Conservation (phyloP, 2,888 invertebrate genomes). For the Drosophila quasianomalipes region DNA sequence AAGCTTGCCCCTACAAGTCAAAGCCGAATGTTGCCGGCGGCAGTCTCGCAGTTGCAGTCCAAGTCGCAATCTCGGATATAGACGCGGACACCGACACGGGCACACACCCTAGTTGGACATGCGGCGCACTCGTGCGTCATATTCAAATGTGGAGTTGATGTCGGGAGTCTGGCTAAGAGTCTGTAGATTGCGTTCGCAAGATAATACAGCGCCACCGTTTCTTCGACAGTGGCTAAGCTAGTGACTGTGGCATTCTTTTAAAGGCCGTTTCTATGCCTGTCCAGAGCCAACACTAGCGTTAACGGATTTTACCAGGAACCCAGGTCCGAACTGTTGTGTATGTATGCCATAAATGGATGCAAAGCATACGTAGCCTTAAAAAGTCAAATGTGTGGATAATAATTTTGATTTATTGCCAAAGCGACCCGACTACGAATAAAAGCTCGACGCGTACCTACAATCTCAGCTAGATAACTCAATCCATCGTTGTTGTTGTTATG, state of each 20-base stretch:
- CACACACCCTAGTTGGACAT: slow-evolving; percentile 78
- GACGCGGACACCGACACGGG: slow-evolving; percentile 40
- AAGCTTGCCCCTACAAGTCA: slow-evolving; percentile 77
- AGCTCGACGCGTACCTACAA: slow-evolving; percentile 44
- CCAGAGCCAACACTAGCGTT: slow-evolving; percentile 28
- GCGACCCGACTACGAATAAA: slow-evolving; percentile 38
- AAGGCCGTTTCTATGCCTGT: slow-evolving; percentile 65
- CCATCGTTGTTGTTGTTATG: slow-evolving; percentile 6
- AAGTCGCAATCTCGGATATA: slow-evolving; percentile 35
- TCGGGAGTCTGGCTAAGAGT: slow-evolving; percentile 53
- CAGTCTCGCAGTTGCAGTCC: slow-evolving; percentile 34
- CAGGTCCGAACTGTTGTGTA: slow-evolving; percentile 6
- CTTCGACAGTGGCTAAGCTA: slow-evolving; percentile 20
- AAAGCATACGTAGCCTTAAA: slow-evolving; percentile 74
- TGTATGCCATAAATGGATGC: slow-evolving; percentile 67
- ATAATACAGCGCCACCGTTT: slow-evolving; percentile 79
- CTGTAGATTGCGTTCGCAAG: slow-evolving; percentile 75
- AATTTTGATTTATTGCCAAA: slow-evolving; percentile 79
- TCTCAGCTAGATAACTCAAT: slow-evolving; percentile 74
- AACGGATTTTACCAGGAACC: slow-evolving; percentile 74
- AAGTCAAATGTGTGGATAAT: slow-evolving; percentile 79
- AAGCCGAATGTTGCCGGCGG: slow-evolving; percentile 67
- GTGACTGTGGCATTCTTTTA: slow-evolving; percentile 70
- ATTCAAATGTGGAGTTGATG: slow-evolving; percentile 73
- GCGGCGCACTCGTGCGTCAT: slow-evolving; percentile 78